A percentile compares a stretch with the other conserved stretches of the same genome.
Conservation (phyloP, 2,888 invertebrate genomes). For the Lepidochitona cinerea region DNA sequence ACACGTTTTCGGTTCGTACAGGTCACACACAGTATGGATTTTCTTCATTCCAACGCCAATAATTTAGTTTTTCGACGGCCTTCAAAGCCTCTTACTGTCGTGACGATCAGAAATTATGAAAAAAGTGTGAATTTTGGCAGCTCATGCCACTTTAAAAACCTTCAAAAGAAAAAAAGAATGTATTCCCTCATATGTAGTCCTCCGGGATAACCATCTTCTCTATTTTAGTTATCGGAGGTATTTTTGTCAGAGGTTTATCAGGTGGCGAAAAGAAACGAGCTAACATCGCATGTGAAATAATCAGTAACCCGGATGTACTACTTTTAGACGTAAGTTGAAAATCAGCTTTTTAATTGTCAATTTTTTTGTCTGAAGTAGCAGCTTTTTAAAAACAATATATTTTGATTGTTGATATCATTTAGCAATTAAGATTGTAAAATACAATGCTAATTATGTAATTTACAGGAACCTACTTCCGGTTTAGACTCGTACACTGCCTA, state of each 20-base stretch:
- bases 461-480: constrained; percentile 86
- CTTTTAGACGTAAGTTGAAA: constrained; percentile 77
- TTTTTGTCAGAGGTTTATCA: constrained; percentile 82
- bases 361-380: neutral
- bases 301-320: constrained; percentile 85
- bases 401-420: too few species aligned
- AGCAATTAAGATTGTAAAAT: too few species aligned
- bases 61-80: too few species aligned
- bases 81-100: too few species aligned
- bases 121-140: too few species aligned
- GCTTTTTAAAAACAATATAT: too few species aligned
- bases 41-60: too few species aligned
- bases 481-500: constrained; percentile 86
- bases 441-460: neutral
- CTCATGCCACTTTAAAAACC: too few species aligned
- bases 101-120: too few species aligned
- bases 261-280: constrained; percentile 88
- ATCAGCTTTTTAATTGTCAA: constrained; percentile 68
- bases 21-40: too few species aligned
- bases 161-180: neutral
- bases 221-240: constrained; percentile 80
- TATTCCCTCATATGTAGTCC: neutral
- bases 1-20: too few species aligned
- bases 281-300: constrained; percentile 85
- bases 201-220: neutral